phyloP scores from a whole-genome alignment of 2,888 invertebrate species.

The Tachina lurida region DNA sequence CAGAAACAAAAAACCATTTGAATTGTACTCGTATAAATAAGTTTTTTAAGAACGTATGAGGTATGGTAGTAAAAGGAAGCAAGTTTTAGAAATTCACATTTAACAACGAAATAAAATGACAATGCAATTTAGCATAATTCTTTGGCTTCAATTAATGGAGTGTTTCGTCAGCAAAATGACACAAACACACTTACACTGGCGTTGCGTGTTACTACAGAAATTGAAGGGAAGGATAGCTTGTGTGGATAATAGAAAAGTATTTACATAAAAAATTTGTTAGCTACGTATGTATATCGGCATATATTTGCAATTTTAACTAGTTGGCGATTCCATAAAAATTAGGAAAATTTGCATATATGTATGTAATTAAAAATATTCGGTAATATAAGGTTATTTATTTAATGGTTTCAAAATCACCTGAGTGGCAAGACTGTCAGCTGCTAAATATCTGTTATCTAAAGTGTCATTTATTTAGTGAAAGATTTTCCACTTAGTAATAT shows the following conservation, averaged over 20 bases:
- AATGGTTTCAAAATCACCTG: too few relatives aligned
- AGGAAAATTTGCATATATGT: too few relatives aligned
- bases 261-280: too few relatives aligned
- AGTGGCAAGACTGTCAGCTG: too few relatives aligned
- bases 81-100: slow-evolving; percentile 28
- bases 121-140: slow-evolving; percentile 81
- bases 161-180: slow-evolving; percentile 52
- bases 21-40: slow-evolving; percentile 3
- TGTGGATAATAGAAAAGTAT: neutral
- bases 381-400: too few relatives aligned
- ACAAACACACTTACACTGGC: neutral
- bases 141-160: slow-evolving; percentile 81
- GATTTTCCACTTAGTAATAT: too few relatives aligned
- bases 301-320: too few relatives aligned
- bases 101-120: slow-evolving; percentile 74
- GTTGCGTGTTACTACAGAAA: neutral
- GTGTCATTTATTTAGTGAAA: too few relatives aligned
- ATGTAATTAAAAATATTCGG: too few relatives aligned
- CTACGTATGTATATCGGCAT: too few relatives aligned
- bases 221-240: slow-evolving; percentile 22
- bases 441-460: too few relatives aligned
- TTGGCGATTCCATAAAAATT: too few relatives aligned
- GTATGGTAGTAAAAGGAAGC: slow-evolving; percentile 1
- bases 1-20: neutral
- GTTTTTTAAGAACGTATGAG: neutral